Percentiles rank a stretch among this genome's conserved stretches.
Evolutionary conservation across 2,797 vertebrate species (phyloP).

Genomic region (Cryptoblepharus egeriae): DNA sequence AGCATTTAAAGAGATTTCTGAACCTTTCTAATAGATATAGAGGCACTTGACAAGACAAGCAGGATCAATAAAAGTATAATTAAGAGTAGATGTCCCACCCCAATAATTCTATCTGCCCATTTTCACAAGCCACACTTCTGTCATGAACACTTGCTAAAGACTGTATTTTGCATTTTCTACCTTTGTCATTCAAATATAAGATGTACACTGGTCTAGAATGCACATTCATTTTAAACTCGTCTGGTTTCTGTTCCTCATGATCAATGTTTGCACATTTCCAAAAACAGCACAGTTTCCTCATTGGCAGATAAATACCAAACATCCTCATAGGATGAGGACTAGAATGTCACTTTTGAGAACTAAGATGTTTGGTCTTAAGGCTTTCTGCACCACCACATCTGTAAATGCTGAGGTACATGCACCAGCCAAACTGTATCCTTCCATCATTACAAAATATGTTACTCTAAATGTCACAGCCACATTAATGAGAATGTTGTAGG

Average conservation of each 20-base stretch:
- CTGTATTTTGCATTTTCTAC: background rate
- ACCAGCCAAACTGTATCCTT: background rate
- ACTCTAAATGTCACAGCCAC: background rate
- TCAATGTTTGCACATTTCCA: background rate
- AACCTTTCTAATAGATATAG: background rate
- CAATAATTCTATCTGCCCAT: background rate
- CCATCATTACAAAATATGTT: background rate
- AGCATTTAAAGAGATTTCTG: background rate
- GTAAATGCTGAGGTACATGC: background rate
- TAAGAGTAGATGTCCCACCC: background rate
- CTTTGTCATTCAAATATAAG: background rate
- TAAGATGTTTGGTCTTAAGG: background rate
- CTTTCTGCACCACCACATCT: background rate
- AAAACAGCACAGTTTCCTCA: background rate
- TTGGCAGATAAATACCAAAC: background rate
- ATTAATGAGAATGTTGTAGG: background rate
- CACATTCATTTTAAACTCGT: background rate
- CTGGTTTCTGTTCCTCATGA: background rate
- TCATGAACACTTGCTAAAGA: background rate
- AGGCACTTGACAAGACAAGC: background rate
- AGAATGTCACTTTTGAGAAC: slow-evolving; percentile 9
- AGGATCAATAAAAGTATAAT: background rate
- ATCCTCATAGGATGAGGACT: background rate
- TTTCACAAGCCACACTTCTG: background rate
- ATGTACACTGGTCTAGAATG: background rate